Evolutionary conservation across 2,888 invertebrate species (phyloP), one percentile per base, ranked within the genome.

Genomic region (Amiota minor): DNA sequence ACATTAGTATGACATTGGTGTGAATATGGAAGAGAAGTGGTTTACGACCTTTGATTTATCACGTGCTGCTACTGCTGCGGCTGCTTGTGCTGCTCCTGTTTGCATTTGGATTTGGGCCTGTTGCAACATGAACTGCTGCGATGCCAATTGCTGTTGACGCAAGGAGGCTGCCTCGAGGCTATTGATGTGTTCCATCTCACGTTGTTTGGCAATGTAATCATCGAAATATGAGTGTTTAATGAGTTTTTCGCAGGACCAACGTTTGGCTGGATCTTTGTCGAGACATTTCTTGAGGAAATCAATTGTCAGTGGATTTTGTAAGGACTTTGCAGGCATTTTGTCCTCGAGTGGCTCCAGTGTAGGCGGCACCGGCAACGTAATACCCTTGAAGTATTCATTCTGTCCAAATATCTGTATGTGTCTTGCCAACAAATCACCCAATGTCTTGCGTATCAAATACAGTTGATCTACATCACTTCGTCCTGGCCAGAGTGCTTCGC

Each of bases 401-500:
- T 95, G 95, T 83, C 96, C 96, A 90, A 99, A 99, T 85, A 98
- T 97, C 79, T 96, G 95, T 93, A 98, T 95, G 90, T 99, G 99
- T 75, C 98, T 92, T 0, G 97, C 96, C 81, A 98, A 91, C 74
- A 99, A 92, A 88, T 98, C 98, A 9, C 99, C 99, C 75, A 99
- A 92, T 1, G 98, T 98, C 90, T 95, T 95, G 86, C 97, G 92
- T 87, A 99, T 99, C 82, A 98, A 93, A 91, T 97, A 99, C 72
- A 99, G 91, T 90, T 99, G 99, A 91, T 99, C 99, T 35, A 99
- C 96, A 90, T 99, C 99, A 49, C 98, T 98, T 90, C 98, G 96
- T 55, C 99, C 99, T 0, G 99, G 99, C 99, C 99, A 99, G 46
- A 98, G 77, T 1, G 98, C 97, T 89, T 98, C 97, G 16, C 97